Percentiles rank a stretch among this genome's conserved stretches.
Conservation (phyloP, 1,140 invertebrate species). For the Periplaneta americana region DNA sequence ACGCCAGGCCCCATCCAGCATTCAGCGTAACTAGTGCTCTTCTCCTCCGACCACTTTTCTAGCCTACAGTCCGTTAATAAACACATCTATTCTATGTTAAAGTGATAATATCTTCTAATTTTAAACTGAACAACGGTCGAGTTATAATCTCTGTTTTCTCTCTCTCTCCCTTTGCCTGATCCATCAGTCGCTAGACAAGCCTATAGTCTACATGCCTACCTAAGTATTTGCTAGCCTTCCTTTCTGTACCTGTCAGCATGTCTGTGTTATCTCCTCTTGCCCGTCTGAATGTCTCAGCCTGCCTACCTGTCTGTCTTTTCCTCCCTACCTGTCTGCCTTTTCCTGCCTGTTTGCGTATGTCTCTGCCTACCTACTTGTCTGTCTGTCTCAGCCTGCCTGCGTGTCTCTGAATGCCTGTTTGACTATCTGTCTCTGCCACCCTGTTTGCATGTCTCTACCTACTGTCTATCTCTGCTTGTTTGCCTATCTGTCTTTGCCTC, state of each 20-base stretch:
- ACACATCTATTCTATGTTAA: too few relatives aligned
- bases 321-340: not conserved
- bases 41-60: not conserved
- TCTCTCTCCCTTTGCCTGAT: too few relatives aligned
- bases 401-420: not conserved
- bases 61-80: not conserved
- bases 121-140: too few relatives aligned
- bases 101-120: too few relatives aligned
- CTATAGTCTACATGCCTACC: too few relatives aligned
- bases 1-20: not conserved
- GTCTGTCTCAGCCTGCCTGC: not conserved
- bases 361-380: not conserved
- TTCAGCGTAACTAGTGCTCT: not conserved
- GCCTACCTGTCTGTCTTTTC: not conserved
- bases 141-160: too few relatives aligned
- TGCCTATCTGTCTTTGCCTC: not conserved
- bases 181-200: too few relatives aligned
- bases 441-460: not conserved
- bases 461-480: not conserved
- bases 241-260: not conserved
- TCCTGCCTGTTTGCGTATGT: not conserved
- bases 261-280: not conserved
- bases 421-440: not conserved
- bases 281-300: not conserved
- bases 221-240: not conserved